Evolutionary conservation across 2,888 invertebrate genomes (phyloP), one percentile per base, ranked within the genome.

Genomic region (Isotomurus palustris): DNA sequence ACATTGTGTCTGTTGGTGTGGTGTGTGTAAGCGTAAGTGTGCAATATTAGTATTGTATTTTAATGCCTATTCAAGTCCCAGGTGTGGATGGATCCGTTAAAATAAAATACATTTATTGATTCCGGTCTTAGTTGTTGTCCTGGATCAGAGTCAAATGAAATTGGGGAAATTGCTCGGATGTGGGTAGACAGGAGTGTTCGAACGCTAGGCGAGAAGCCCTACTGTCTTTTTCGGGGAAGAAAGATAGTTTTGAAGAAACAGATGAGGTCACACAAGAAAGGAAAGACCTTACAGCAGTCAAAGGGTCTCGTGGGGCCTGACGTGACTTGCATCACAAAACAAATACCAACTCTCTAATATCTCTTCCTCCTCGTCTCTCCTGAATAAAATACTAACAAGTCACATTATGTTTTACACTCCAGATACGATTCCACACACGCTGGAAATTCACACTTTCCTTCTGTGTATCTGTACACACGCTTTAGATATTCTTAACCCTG

Each of bases 101-200:
- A 35, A 60, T 50, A 60, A 63, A 59, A 60, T 49, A 63, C 54
- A 60, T 57, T 63, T 63, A 63, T 59, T 63, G 62, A 63, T 63
- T 63, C 21, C 40, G 3, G 12, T 12, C n/a, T n/a, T n/a, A n/a
- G n/a, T 32, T 32, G 32, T 32, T 32, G 32, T 8, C 14, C 14
- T 32, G 32, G 32, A 10, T 32, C 32, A 32, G 32, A 14, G 14
- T 32, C 32, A 32, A 32, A 32, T 22, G 45, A 22, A 22, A 40
- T 32, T 29, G 21, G 22, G 48, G 41, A 50, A 22, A 22, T 32
- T 21, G 50, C n/a, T 12, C 25, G 52, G 27, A 27, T 17, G 57
- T 25, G 40, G 25, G 21, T 28, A 32, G 21, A 22, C 43, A 44
- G 44, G 45, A 51, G 47, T 47, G 32, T 32, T 10, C 32, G 14